Base-by-base conservation (phyloP, 1,140 invertebrate genomes). In the Papilio polyxenes region DNA sequence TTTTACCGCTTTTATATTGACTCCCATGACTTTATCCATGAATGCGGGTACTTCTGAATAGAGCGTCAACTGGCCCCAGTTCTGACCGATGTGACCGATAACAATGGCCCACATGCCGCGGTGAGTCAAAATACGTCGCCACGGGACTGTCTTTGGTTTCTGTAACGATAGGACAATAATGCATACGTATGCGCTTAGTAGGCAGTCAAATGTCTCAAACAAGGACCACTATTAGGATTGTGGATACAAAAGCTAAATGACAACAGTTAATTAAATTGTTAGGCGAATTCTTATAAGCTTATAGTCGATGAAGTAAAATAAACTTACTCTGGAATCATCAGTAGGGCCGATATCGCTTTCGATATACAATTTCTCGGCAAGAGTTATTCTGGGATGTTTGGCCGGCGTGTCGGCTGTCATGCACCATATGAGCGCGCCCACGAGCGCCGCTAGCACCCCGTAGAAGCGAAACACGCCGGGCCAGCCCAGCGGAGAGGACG, bases 41-140 rank as follows among this genome's bases (percentile, higher is more conserved):
- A 97, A 99, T 0, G 96, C 97, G 0, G 98, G 98, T 48, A 99
- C 96, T 92, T 98, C 96, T 0, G 98, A 98, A n/a, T 98, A 95
- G 49, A 99, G 94, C 1, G 97, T 98, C 93, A 98, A 97, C 87
- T 97, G 98, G 1, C 97, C 97, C 98, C 98, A 99, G 85, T 97
- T 97, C 88, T 98, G 96, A 1, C 97, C 96, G 88, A 97, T 96
- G 88, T 99, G 98, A 2, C 96, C 96, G 0, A 97, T 90, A n/a
- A 97, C 95, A 11, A 98, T 95, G 0, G 97, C 97, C 96, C 97
- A 98, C 79, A 98, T 95, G 10, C 97, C 97, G n/a, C 95, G 82
- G 6, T 96, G 97, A 0, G 95, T 96, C 0, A 98, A 91, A 49
- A 98, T 97, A 11, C 94, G 87, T 37, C 89, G 92, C 97, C 97